Base-by-base conservation (phyloP, 2,888 invertebrate species). In the Argynnis bischoffii region DNA sequence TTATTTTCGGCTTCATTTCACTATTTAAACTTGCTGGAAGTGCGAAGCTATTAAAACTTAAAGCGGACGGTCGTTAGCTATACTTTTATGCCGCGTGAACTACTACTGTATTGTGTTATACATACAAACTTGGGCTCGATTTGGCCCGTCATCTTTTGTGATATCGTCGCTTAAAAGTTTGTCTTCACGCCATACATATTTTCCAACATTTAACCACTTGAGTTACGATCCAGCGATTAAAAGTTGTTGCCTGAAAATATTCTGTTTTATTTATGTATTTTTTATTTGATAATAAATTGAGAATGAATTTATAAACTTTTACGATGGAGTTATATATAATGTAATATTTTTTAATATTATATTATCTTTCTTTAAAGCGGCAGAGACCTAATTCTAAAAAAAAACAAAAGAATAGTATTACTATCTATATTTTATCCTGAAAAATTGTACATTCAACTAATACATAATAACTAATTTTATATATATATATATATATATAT, bases 1-100 rank as follows among this genome's bases (percentile, higher is more conserved):
- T 74, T 73, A 66, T 65, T 69, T 75, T 75, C 81, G 81, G 83
- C 84, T 82, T 78, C 81, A 76, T 86, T 86, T 75, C 77, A 72
- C 77, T 76, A 79, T 82, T 80, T 82, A 84, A 84, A 73, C 84
- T 81, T 78, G 83, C 82, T 85, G 85, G 87, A 88, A 87, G 83
- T 84, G 81, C 76, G 81, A 80, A 78, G 79, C 86, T 85, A 87
- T 88, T 87, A 87, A 88, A 88, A 89, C 84, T 89, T 87, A 78
- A 79, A 79, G 75, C 83, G 80, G 81, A 81, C 81, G 79, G 82
- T 87, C 85, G 88, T 88, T 87, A 89, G 76, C 78, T 81, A 81
- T 82, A 81, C 83, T 85, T 81, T 81, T 81, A 75, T 70, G 75
- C 66, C 73, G 72, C 74, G 70, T 75, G 79, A 77, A 77, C 79